Percentiles rank a stretch among this genome's conserved stretches.
Conservation (phyloP, 2,797 vertebrate genomes). For the Hipposideros larvatus region DNA sequence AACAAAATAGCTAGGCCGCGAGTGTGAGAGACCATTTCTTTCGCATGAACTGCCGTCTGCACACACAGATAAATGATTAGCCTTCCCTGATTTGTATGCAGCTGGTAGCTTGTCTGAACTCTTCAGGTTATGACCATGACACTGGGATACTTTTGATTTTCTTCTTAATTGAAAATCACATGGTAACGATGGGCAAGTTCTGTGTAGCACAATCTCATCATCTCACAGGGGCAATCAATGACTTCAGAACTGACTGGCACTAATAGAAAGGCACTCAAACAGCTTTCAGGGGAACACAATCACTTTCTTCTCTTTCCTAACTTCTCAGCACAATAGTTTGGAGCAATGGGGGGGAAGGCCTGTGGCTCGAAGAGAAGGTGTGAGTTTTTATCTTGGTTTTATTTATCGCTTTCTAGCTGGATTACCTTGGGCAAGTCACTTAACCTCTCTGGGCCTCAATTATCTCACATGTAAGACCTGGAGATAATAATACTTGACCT, state of each 20-base stretch:
- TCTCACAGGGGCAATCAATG: conserved; percentile 71
- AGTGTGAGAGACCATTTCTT: conserved; percentile 46
- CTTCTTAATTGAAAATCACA: conserved; percentile 82
- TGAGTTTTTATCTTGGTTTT: conserved; percentile 38
- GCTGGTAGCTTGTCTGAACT: conserved; percentile 58
- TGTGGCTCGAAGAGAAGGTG: conserved; percentile 23
- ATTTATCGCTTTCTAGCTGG: conserved; percentile 29
- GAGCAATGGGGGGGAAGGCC: neutral
- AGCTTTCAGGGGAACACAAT: conserved; percentile 62
- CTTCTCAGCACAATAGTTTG: conserved; percentile 58
- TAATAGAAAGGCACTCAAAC: conserved; percentile 60
- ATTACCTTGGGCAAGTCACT: conserved; percentile 59
- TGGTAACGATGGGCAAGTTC: conserved; percentile 70
- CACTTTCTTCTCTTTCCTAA: conserved; percentile 47
- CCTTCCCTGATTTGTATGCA: conserved; percentile 73
- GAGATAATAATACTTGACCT: neutral
- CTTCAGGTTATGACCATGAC: conserved; percentile 71
- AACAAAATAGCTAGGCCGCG: conserved; percentile 33
- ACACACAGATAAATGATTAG: conserved; percentile 48
- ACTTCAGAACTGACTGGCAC: conserved; percentile 64
- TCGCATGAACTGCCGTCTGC: conserved; percentile 14
- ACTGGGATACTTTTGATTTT: conserved; percentile 76
- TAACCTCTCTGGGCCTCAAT: neutral
- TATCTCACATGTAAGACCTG: neutral
- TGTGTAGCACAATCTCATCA: conserved; percentile 72